A percentile compares a stretch with the other conserved stretches of the same genome.
phyloP scores from a whole-genome alignment of 2,888 invertebrate genomes.

The Dasysyrphus albostriatus region DNA sequence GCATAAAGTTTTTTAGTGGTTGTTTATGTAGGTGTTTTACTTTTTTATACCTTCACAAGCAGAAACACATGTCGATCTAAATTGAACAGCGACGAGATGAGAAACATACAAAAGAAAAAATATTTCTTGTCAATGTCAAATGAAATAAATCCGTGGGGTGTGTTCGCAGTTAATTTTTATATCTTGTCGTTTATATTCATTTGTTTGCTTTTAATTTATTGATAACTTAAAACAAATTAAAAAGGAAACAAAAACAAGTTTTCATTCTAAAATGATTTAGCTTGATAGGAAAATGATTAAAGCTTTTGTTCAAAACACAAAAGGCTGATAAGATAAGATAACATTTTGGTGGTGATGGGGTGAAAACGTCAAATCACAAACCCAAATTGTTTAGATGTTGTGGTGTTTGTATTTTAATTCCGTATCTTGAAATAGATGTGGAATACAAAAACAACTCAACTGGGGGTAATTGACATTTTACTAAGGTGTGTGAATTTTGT shows the following conservation, averaged over 20 bases:
- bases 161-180: conserved; percentile 2
- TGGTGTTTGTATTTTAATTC: too few species aligned
- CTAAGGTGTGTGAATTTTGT: too few species aligned
- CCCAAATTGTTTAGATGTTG: too few species aligned
- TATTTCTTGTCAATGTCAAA: conserved; percentile 2
- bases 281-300: conserved; percentile 1
- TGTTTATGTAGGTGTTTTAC: conserved; percentile 1
- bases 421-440: too few species aligned
- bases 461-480: too few species aligned
- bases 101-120: background rate
- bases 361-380: background rate
- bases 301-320: conserved; percentile 7
- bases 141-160: conserved; percentile 14
- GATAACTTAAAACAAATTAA: background rate
- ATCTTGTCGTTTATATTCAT: background rate
- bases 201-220: background rate
- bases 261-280: background rate
- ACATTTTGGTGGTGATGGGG: background rate
- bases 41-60: background rate
- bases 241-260: background rate
- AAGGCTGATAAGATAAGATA: conserved; percentile 6
- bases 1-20: conserved; percentile 3
- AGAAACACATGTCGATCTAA: conserved; percentile 20
- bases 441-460: too few species aligned
- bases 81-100: background rate